Percentiles rank a stretch among this genome's conserved stretches.
These are phyloP conservation scores for Archips xylosteana DNA, from an alignment of 2,888 invertebrate genomes.

Conservation along the genomic window DNA sequence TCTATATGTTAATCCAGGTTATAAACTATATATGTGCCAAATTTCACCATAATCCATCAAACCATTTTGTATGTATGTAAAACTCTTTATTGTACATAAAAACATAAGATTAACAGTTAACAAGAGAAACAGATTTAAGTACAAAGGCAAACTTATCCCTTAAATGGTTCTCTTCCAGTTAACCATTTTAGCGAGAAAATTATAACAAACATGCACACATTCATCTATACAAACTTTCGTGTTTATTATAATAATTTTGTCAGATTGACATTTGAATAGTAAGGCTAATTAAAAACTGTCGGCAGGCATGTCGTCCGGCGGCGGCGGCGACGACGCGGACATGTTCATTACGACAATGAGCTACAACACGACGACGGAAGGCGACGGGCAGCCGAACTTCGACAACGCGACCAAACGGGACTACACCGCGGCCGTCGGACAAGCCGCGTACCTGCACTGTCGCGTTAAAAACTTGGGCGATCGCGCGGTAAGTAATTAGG, in stretches of 20 bases:
- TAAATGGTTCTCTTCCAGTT: too few species aligned
- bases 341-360: constrained; percentile 32
- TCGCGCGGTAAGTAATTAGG: constrained; percentile 89
- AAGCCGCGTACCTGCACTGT: constrained; percentile 93
- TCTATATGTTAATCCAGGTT: too few species aligned
- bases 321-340: constrained; percentile 54
- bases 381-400: constrained; percentile 93
- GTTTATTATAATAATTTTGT: not conserved
- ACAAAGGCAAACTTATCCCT: too few species aligned
- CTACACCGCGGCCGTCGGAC: constrained; percentile 94
- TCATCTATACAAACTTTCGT: not conserved
- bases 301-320: constrained; percentile 71
- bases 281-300: constrained; percentile 28
- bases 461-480: constrained; percentile 94
- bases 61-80: too few species aligned
- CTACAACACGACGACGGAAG: constrained; percentile 71
- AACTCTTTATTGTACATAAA: too few species aligned
- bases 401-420: constrained; percentile 93
- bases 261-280: not conserved
- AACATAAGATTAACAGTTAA: too few species aligned
- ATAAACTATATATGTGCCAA: too few species aligned
- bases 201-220: too few species aligned
- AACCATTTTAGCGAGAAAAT: too few species aligned
- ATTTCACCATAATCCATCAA: too few species aligned
- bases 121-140: too few species aligned